phyloP scores from a whole-genome alignment of 2,113 vertebrate species.

The Semnornis frantzii region DNA sequence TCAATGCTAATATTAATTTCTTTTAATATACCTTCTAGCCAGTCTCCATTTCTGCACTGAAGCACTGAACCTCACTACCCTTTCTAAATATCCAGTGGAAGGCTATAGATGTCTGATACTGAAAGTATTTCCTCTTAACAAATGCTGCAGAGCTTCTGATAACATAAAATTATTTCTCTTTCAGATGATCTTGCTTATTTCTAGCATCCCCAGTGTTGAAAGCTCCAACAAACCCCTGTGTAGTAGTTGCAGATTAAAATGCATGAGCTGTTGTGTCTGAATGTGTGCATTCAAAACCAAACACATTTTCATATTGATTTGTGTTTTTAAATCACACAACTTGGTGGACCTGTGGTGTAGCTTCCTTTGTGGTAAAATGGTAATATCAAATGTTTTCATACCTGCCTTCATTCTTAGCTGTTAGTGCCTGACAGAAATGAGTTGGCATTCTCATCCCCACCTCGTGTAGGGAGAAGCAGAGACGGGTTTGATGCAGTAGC shows the following conservation, averaged over 20 bases:
- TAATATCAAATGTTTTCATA: background rate
- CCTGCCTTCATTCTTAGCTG: background rate
- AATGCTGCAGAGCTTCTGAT: background rate
- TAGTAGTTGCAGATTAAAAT: background rate
- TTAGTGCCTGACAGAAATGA: background rate
- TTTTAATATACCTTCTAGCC: background rate
- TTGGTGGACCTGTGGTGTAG: background rate
- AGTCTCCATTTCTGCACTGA: background rate
- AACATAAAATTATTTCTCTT: background rate
- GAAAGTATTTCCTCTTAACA: slow-evolving; percentile 38
- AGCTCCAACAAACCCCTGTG: background rate
- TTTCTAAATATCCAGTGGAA: background rate
- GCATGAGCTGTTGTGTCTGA: background rate
- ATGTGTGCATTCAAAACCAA: background rate
- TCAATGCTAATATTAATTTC: slow-evolving; percentile 6
- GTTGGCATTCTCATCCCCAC: background rate
- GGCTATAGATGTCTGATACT: slow-evolving; percentile 9
- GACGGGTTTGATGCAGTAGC: background rate
- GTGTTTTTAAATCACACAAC: background rate
- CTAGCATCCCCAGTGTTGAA: background rate
- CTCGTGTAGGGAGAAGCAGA: background rate
- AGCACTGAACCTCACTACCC: background rate
- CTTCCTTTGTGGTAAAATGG: background rate
- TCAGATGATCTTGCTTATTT: slow-evolving; percentile 1
- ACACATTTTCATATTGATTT: background rate